A percentile compares a stretch with the other conserved stretches of the same genome.
Conservation (phyloP, 2,888 invertebrate genomes). For the Xestia rhomboidea region DNA sequence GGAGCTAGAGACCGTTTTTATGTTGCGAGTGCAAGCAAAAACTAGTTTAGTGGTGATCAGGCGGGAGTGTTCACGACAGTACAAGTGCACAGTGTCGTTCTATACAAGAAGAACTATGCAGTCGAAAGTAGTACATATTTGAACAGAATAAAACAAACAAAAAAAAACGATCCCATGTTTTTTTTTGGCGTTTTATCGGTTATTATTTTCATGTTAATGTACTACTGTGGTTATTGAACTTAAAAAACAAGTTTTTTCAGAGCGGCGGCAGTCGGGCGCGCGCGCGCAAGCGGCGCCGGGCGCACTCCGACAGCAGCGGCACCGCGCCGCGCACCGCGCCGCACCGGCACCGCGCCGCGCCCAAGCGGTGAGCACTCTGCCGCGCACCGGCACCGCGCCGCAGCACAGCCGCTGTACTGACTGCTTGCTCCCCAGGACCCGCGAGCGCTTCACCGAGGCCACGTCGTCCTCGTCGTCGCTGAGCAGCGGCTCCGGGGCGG, state of each 20-base stretch:
- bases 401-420: no score
- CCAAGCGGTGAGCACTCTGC: not conserved
- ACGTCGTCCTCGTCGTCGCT: conserved; percentile 65
- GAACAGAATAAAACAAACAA: no score
- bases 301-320: conserved; percentile 40
- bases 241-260: not conserved
- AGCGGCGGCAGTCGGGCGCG: conserved; percentile 46
- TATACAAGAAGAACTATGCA: not conserved
- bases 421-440: conserved; percentile 65
- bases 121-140: not conserved
- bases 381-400: no score
- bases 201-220: no score
- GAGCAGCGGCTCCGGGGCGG: conserved; percentile 67
- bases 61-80: no score
- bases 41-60: no score
- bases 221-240: no score
- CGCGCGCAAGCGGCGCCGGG: conserved; percentile 58
- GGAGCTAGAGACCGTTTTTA: no score
- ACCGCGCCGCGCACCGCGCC: conserved; percentile 3
- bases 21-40: no score
- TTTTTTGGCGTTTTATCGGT: no score
- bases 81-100: not conserved
- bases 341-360: not conserved
- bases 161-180: no score
- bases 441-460: conserved; percentile 76